phyloP scores from a whole-genome alignment of 1,140 invertebrate species.

The Dendrolimus kikuchii region DNA sequence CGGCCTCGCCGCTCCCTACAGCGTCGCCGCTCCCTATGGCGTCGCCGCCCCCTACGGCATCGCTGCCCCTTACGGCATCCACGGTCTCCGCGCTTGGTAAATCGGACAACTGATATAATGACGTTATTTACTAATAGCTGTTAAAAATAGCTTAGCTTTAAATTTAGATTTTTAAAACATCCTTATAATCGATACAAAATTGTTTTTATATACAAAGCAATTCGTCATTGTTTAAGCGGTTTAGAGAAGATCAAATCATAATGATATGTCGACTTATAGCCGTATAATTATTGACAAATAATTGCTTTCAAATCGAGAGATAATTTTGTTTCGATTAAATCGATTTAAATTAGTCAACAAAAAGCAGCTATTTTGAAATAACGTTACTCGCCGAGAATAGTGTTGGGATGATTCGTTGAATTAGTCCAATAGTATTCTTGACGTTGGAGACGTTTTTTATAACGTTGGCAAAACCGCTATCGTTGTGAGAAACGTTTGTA shows the following conservation, averaged over 20 bases:
- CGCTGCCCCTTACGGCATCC: conserved; percentile 28
- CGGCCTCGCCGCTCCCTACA: conserved; percentile 26
- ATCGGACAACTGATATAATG: conserved; percentile 22
- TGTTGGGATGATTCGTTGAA: background rate
- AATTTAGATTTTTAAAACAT: conserved; percentile 2
- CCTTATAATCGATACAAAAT: no score
- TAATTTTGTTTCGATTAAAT: no score
- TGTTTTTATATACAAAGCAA: no score
- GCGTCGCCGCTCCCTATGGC: conserved; percentile 25
- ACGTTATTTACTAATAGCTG: conserved; percentile 13
- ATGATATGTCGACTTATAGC: no score
- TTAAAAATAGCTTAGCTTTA: conserved; percentile 4
- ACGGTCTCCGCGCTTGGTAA: conserved; percentile 53
- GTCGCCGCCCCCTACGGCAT: conserved; percentile 26
- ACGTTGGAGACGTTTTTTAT: conserved; percentile 8
- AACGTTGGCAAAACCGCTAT: background rate
- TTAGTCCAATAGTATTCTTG: conserved; percentile 1
- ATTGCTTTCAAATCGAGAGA: no score
- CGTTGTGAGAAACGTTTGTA: no score
- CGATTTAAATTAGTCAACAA: background rate
- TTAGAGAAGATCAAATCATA: no score
- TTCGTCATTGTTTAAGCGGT: no score
- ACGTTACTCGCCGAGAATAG: background rate
- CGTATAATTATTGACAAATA: no score
- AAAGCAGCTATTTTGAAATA: background rate